Conservation (phyloP, 2,113 vertebrate genomes). For the Setophaga petechia region DNA sequence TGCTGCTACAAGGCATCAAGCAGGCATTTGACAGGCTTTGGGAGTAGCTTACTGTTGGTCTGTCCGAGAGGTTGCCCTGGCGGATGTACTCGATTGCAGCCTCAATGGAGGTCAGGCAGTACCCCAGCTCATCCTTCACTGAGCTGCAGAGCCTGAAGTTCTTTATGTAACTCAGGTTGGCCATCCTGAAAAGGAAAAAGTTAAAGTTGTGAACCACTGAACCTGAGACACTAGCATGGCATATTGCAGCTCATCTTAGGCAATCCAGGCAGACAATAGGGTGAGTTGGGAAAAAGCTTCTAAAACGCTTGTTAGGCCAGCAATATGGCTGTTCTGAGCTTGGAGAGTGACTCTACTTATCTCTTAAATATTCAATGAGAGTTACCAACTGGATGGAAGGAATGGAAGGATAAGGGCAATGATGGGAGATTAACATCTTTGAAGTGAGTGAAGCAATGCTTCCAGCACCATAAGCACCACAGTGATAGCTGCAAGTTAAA, state of each 20-base stretch:
- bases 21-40: background rate
- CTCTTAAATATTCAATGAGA: background rate
- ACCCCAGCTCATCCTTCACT: slow-evolving; percentile 91
- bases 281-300: background rate
- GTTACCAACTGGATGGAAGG: background rate
- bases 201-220: background rate
- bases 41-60: slow-evolving; percentile 72
- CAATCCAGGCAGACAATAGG: background rate
- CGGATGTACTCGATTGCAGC: slow-evolving; percentile 91
- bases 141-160: slow-evolving; percentile 94
- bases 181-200: slow-evolving; percentile 82
- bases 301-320: background rate
- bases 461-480: background rate
- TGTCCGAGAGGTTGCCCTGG: slow-evolving; percentile 84
- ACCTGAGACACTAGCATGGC: background rate
- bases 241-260: background rate
- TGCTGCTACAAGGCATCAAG: background rate
- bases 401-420: background rate
- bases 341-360: background rate
- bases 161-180: slow-evolving; percentile 96
- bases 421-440: background rate
- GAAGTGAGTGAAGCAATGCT: background rate
- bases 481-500: background rate
- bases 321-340: background rate
- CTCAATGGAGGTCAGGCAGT: slow-evolving; percentile 93